Base-by-base conservation (phyloP, 2,113 vertebrate species). In the Crotalus viridis region DNA sequence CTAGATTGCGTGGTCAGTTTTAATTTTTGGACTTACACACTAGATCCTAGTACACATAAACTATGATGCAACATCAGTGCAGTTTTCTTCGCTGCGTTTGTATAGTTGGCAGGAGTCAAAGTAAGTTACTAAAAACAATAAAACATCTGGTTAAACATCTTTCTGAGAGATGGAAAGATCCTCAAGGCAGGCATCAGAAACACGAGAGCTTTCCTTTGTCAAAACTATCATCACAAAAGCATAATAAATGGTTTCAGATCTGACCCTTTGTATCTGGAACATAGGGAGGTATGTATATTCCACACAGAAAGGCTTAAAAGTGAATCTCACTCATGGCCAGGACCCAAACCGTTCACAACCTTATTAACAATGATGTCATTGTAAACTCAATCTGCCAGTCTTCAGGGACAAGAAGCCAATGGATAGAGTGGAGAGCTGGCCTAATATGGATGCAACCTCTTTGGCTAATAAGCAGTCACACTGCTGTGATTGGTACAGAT, bases 341-440 rank as follows among this genome's bases (percentile, higher is more conserved):
- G 55, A 48, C 74, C 74, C 92, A 93, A 93, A 86, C 21, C 92
- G 54, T 87, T 90, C 81, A 43, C 48, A 51, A 24, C n/a, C 61
- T 90, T 87, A 90, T 90, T 93, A 61, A 87, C 46, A 86, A 64
- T 33, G 24, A 85, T 86, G 89, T 24, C 59, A 92, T 90, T 85
- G 59, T 93, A 87, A 86, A 93, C 90, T 93, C 89, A 64, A 86
- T 90, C 56, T 93, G 92, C 74, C 22, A 90, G 56, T 90, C 74
- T 69, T 89, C 48, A 46, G 88, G 88, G 57, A 92, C 33, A 46
- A 85, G 88, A 52, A 87, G 61, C 85, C 52, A 93, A 81, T 59
- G 86, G 90, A 91, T 64, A 64, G 24, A 46, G 51, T 57, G 19
- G 51, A 91, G 48, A 55, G 28, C 52, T 48, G 81, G 92, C 39